phyloP scores from a whole-genome alignment of 1,140 invertebrate species.

The Philotrypesis tridentata region DNA sequence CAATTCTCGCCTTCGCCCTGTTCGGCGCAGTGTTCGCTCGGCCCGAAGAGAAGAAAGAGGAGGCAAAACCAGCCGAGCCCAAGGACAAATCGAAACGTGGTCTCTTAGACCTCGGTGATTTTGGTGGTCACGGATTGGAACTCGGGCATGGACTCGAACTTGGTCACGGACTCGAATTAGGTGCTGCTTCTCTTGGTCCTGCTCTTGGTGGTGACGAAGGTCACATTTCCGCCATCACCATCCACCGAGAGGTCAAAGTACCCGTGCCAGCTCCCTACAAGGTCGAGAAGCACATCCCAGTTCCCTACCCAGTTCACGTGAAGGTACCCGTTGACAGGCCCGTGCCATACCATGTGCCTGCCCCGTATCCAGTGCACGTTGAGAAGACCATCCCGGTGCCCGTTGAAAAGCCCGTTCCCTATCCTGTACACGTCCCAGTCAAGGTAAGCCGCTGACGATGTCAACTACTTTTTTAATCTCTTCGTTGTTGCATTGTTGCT shows the following conservation, averaged over 20 bases:
- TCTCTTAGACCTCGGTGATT: conserved; percentile 56
- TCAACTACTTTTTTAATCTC: background rate
- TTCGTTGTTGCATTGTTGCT: background rate
- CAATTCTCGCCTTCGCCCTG: conserved; percentile 58
- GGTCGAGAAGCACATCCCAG: conserved; percentile 69
- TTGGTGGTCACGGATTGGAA: conserved; percentile 20
- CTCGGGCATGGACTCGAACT: conserved; percentile 46
- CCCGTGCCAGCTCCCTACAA: conserved; percentile 71
- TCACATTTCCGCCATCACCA: conserved; percentile 69
- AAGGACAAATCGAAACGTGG: conserved; percentile 66
- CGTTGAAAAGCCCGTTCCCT: conserved; percentile 74
- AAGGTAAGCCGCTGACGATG: conserved; percentile 56
- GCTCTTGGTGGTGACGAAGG: conserved; percentile 58
- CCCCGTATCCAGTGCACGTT: conserved; percentile 76
- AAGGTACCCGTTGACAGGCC: conserved; percentile 74
- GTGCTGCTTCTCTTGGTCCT: conserved; percentile 51
- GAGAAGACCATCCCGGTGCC: conserved; percentile 75
- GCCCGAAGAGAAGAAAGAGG: conserved; percentile 47
- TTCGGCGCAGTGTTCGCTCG: conserved; percentile 50
- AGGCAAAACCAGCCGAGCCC: conserved; percentile 36
- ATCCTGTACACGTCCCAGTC: conserved; percentile 75
- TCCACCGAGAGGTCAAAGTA: conserved; percentile 71
- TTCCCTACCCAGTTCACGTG: conserved; percentile 67
- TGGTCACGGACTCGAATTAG: conserved; percentile 51
- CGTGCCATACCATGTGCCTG: conserved; percentile 74